These are phyloP conservation scores for Bicyclus anynana DNA, from an alignment of 1,140 invertebrate genomes.

Conservation along the genomic window DNA sequence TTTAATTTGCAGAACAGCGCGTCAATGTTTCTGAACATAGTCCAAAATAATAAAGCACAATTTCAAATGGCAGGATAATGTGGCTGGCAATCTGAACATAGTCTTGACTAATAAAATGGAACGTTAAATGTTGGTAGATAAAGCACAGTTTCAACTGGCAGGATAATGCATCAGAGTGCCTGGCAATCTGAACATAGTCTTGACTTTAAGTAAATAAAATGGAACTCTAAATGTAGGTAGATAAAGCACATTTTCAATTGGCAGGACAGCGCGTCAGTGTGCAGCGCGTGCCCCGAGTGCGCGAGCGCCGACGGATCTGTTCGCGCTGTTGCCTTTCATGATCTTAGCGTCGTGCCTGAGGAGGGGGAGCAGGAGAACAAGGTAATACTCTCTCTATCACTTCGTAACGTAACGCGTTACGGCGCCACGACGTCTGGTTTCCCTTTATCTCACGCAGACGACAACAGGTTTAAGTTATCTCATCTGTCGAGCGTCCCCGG, in stretches of 20 bases:
- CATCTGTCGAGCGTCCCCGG: no score
- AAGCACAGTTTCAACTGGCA: slow-evolving; percentile 62
- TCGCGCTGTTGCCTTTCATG: slow-evolving; percentile 82
- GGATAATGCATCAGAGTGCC: slow-evolving; percentile 69
- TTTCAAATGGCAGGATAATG: no score
- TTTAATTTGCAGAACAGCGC: no score
- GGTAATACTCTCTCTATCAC: slow-evolving; percentile 6
- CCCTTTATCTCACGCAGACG: no score
- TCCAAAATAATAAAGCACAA: no score
- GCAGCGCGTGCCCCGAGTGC: slow-evolving; percentile 74
- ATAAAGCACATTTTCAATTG: slow-evolving; percentile 61
- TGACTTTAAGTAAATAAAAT: background rate
- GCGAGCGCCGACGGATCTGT: slow-evolving; percentile 51
- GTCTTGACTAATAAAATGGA: no score
- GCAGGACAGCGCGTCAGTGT: slow-evolving; percentile 72
- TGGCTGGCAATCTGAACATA: no score
- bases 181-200: slow-evolving; percentile 19
- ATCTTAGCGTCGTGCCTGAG: slow-evolving; percentile 85
- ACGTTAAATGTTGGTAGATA: slow-evolving; percentile 30
- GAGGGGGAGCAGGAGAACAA: slow-evolving; percentile 73
- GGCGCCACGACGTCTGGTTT: no score
- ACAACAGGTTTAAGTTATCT: no score
- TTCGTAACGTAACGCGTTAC: no score
- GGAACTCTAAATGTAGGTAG: slow-evolving; percentile 15
- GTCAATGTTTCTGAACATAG: no score